Evolutionary conservation across 2,797 vertebrate genomes (phyloP), one percentile per base, ranked within the genome.

Genomic region (Alosa sapidissima): DNA sequence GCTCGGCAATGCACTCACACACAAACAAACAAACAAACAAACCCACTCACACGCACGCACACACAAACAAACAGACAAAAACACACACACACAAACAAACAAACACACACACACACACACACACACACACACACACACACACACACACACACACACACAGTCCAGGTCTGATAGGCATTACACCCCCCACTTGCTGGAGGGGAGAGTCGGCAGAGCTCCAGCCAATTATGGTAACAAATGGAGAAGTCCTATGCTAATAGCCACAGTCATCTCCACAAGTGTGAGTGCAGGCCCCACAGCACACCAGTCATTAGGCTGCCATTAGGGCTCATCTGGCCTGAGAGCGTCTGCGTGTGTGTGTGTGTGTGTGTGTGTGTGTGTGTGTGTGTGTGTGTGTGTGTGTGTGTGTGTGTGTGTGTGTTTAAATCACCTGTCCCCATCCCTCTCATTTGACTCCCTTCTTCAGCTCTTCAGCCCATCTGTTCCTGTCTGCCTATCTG

Each of bases 141-240:
- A 55, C 52, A 65, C 62, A 65, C 24, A 28, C 62, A 65, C 62
- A 13, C 5, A 62, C 60, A 62, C 60, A 8, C 24, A 33, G 24
- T 13, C 9, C 8, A 65, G 8, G 62, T 65, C 24, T 65, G 62
- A 65, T 28, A 13, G 62, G 62, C 24, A 8, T 33, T 65, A 11
- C 62, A 65, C 24, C 62, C 62, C 24, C 24, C 28, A 28, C 60
- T 65, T 10, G 24, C 28, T 65, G 24, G 10, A 33, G 62, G 62
- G 62, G 62, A 65, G 24, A 9, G 9, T 3, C 10, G 10, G 9
- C 6, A 9, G 7, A 65, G 89, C 85, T 84, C 85, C 91, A 81
- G 84, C 88, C 91, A 93, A 94, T 94, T 94, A 93, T 83, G 62
- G 88, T 88, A 90, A 93, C 91, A 93, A 93, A 94, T 91, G 91